Evolutionary conservation across 1,140 invertebrate species (phyloP).

Genomic region (Pseudomyrmex concolor): DNA sequence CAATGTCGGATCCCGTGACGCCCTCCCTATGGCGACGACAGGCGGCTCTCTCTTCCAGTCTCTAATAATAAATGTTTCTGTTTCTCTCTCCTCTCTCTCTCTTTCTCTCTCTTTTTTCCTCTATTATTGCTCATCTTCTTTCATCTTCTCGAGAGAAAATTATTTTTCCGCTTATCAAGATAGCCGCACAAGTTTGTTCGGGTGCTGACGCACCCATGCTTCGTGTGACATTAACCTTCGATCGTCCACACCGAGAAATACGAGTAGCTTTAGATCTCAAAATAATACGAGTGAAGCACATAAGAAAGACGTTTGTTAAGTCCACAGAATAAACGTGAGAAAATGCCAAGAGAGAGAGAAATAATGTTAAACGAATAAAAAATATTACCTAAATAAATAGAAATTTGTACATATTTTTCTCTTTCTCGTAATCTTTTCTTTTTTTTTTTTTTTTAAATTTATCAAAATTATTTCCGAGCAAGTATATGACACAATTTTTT

Average conservation of each 20-base stretch:
- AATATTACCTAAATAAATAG: no score
- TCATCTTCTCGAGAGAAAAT: conserved; percentile 41
- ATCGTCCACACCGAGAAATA: conserved; percentile 61
- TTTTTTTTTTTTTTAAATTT: no score
- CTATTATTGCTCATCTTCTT: background rate
- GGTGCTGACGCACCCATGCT: conserved; percentile 18
- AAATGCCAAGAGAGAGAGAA: no score
- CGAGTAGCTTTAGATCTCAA: conserved; percentile 42
- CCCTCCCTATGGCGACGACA: conserved; percentile 30
- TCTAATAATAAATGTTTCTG: conserved; percentile 52
- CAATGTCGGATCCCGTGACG: conserved; percentile 74
- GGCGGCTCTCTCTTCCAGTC: background rate
- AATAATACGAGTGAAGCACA: conserved; percentile 31
- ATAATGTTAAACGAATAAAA: no score
- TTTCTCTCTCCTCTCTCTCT: background rate
- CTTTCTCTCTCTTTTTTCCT: conserved; percentile 5
- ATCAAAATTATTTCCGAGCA: no score
- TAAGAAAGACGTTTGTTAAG: conserved; percentile 19
- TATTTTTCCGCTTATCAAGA: conserved; percentile 76
- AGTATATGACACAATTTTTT: no score
- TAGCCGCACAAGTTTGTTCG: conserved; percentile 55
- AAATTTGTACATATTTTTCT: no score
- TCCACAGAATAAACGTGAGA: no score
- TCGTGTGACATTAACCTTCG: conserved; percentile 71
- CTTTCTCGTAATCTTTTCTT: no score